These are phyloP conservation scores for Hypanus sabinus DNA, from an alignment of 2,113 vertebrate genomes.

Conservation along the genomic window DNA sequence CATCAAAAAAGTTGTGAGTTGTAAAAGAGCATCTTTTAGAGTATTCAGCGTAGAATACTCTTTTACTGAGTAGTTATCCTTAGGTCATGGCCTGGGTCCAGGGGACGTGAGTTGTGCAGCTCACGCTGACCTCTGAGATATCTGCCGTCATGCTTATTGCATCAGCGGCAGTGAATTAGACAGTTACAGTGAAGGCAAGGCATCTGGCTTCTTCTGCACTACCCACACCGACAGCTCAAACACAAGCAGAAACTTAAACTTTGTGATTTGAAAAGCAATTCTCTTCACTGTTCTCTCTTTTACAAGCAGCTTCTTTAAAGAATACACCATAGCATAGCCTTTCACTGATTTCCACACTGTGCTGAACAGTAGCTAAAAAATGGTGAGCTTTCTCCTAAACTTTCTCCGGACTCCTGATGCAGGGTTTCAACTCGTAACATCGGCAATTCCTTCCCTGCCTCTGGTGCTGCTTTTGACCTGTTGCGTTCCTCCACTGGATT, in stretches of 20 bases:
- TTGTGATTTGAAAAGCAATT: background rate
- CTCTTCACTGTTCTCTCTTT: background rate
- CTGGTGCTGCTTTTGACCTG: no score
- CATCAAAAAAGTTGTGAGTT: background rate
- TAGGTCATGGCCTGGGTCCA: background rate
- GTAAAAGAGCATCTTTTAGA: background rate
- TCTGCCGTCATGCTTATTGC: background rate
- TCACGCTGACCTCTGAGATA: background rate
- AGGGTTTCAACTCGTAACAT: no score
- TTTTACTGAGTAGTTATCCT: background rate
- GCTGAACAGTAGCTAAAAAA: background rate
- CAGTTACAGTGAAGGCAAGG: background rate
- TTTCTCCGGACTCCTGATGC: no score
- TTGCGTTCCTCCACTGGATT: no score
- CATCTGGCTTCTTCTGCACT: background rate
- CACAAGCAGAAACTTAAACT: background rate
- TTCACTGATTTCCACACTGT: background rate
- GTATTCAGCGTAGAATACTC: background rate
- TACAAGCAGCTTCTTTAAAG: background rate
- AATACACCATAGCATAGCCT: background rate
- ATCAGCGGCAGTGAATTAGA: background rate
- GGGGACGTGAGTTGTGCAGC: background rate
- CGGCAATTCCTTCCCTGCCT: no score
- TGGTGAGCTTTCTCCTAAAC: no score
- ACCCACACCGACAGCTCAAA: background rate